phyloP scores from a whole-genome alignment of 2,888 invertebrate species.

The Ditula angustiorana region DNA sequence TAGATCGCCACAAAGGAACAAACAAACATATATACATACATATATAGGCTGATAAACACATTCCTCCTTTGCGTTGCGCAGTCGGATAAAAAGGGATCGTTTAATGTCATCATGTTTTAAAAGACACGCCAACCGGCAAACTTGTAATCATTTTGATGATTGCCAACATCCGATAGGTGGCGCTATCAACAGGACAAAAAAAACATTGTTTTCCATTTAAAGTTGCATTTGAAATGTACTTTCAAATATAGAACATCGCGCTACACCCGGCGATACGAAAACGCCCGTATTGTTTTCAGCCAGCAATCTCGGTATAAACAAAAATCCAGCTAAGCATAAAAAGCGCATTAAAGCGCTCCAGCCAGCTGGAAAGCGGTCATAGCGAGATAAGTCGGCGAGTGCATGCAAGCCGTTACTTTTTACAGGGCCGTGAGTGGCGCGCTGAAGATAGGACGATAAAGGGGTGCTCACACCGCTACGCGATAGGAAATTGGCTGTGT shows the following conservation, averaged over 20 bases:
- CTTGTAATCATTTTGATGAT: no score
- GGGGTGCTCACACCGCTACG: slow-evolving; percentile 18
- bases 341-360: slow-evolving; percentile 23
- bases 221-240: background rate
- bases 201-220: no score
- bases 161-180: no score
- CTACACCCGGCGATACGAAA: background rate
- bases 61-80: no score
- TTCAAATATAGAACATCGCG: background rate
- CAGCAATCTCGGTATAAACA: background rate
- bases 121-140: no score
- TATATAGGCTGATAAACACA: no score
- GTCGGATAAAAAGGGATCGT: no score
- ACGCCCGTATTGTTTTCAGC: slow-evolving; percentile 1
- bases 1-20: no score
- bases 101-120: no score
- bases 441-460: slow-evolving; percentile 40
- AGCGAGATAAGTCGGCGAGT: slow-evolving; percentile 22
- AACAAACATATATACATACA: no score
- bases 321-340: slow-evolving; percentile 22
- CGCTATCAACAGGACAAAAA: no score
- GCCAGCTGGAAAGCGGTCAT: slow-evolving; percentile 22
- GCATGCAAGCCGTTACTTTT: slow-evolving; percentile 42
- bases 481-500: slow-evolving; percentile 11
- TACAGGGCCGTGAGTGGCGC: slow-evolving; percentile 39